A percentile compares a stretch with the other conserved stretches of the same genome.
phyloP scores from a whole-genome alignment of 2,888 invertebrate species.

The Sympetrum striolatum region DNA sequence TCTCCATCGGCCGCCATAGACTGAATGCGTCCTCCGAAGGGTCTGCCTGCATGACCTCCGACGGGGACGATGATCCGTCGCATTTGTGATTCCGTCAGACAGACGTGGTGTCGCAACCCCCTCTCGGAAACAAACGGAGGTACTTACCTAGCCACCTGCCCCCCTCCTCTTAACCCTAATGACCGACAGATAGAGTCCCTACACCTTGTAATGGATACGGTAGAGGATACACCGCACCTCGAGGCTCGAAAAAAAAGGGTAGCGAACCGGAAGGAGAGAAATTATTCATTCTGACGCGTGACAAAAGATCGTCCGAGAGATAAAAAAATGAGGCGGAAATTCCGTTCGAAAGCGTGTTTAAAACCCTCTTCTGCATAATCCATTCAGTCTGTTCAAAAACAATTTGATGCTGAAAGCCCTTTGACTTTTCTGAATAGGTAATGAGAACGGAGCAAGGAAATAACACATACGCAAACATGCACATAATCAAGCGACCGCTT shows the following conservation, averaged over 20 bases:
- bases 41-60: constrained; percentile 24
- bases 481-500: no score
- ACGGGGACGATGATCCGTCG: constrained; percentile 21
- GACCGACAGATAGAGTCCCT: background rate
- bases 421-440: no score
- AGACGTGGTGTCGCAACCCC: constrained; percentile 20
- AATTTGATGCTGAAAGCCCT: background rate
- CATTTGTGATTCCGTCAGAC: constrained; percentile 21
- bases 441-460: no score
- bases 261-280: background rate
- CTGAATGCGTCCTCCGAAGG: constrained; percentile 2
- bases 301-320: background rate
- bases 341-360: background rate
- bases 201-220: background rate
- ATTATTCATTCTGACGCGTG: background rate
- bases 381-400: background rate
- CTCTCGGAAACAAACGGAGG: background rate
- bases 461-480: no score
- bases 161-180: background rate
- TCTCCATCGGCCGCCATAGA: background rate
- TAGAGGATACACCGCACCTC: background rate
- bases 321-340: background rate
- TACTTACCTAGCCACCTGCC: background rate
- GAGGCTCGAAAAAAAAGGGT: background rate
- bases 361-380: background rate